Evolutionary conservation across 2,113 vertebrate species (phyloP), one percentile per base, ranked within the genome.

Genomic region (Formicarius rufipectus): DNA sequence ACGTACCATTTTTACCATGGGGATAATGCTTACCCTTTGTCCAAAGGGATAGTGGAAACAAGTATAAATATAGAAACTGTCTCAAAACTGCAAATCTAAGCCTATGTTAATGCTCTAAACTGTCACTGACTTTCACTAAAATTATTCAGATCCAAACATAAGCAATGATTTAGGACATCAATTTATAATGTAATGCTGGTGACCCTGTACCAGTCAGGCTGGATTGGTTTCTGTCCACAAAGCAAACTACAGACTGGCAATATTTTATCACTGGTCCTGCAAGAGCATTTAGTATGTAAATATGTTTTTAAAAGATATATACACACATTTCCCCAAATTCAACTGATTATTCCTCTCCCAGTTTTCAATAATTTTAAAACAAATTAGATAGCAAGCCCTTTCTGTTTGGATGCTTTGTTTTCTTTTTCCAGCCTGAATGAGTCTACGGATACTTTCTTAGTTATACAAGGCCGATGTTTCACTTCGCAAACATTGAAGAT

Each of bases 61-160:
- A 82, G 62, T 97, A 97, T 89, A 97, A 97, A 97, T 95, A 95
- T 90, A 97, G 87, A 96, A 96, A 96, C 85, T 85, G 96, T 84
- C 85, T 96, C 93, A 95, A 97, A 97, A 94, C 89, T 6, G 93
- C 94, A 97, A 96, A 91, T 90, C 90, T 97, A 97, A 97, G 87
- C 94, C 94, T 96, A 96, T 88, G 94, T 97, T 96, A 96, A 95
- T 94, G 94, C 90, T 97, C 96, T 97, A 96, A 96, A 96, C 69
- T 55, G 92, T 90, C 93, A 96, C 90, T 76, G 93, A 94, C 68
- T 95, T 87, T 45, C 87, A 95, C 95, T 95, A 95, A 94, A 93
- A 90, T 94, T 90, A 94, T 94, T 95, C 90, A 94, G 93, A 96
- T 95, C 59, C 89, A 95, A 97, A 96, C 77, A 89, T 93, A 94